Evolutionary conservation across 2,113 vertebrate species (phyloP).

Genomic region (Lepidothrix coronata): DNA sequence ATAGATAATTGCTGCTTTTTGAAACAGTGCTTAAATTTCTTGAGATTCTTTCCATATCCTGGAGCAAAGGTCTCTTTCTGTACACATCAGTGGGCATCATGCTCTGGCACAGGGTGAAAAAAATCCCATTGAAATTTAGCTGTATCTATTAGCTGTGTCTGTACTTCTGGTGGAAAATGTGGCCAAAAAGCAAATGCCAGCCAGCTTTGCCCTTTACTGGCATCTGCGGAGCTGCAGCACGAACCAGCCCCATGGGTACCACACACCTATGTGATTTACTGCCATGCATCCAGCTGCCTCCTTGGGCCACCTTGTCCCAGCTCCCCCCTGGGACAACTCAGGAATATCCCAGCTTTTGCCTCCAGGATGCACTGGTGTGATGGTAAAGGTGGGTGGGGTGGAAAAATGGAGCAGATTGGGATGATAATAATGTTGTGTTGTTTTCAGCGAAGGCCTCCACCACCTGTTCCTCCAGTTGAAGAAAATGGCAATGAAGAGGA

Average conservation of each 20-base stretch:
- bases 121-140: neutral
- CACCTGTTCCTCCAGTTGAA: slow-evolving; percentile 27
- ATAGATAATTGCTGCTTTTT: neutral
- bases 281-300: accelerated
- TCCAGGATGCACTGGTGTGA: neutral
- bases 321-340: neutral
- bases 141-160: neutral
- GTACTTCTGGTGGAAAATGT: neutral
- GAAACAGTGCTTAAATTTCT: neutral
- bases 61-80: neutral
- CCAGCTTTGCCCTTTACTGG: neutral
- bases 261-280: neutral
- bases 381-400: neutral
- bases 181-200: neutral
- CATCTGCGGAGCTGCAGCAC: neutral
- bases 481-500: slow-evolving; percentile 64
- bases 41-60: neutral
- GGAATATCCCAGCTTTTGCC: neutral
- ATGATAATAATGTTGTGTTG: neutral
- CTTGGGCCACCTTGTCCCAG: neutral
- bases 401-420: neutral
- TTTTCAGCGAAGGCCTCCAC: slow-evolving; percentile 74
- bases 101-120: neutral
- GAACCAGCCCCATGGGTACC: neutral
- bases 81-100: neutral